Base-by-base conservation (phyloP, 2,797 vertebrate genomes). In the Xenops minutus region DNA sequence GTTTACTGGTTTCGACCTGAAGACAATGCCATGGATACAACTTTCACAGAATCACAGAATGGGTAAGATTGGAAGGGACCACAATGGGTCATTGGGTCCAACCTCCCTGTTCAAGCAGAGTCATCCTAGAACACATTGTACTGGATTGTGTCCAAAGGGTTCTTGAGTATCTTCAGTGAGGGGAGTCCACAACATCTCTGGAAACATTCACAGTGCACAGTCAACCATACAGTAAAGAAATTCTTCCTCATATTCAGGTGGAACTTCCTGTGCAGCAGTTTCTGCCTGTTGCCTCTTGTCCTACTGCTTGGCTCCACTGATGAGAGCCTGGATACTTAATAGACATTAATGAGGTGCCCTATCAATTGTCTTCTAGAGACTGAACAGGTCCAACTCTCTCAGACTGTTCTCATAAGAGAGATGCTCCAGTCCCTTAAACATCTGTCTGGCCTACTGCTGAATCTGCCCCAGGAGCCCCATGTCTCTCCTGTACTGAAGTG, bases 301-400 rank as follows among this genome's bases (percentile, higher is more conserved):
- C 26, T 12, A 4, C 17, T 23, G 18, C 18, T 27, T 17, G 24
- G 5, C 17, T 20, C 17, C 30, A 15, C 4, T 0, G 1, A 26
- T 24, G 2, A 32, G 8, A 48, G 34, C 39, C 34, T 49, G 34
- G 12, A 9, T 43, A 4, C 11, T 14, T 39, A 2, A 2, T 6
- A 43, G 23, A 6, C 26, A 23, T 7, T 54, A 39, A 27, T 61
- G 26, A 61, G 17, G 9, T 46, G 6, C 3, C 9, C 14, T 30
- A n/a, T 22, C 30, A 34, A 24, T 22, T 15, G 7, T 27, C 41
- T 68, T 15, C 12, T 39, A 18, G 52, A n/a, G 30, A 52, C 21
- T 19, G 6, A 54, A 18, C 8, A 20, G 14, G 6, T 7, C 12
- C 23, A 64, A n/a, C 43, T 46, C 41, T n/a, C 41, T 46, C 62